Evolutionary conservation across 2,113 vertebrate species (phyloP).

Genomic region (Platysternon megacephalum): DNA sequence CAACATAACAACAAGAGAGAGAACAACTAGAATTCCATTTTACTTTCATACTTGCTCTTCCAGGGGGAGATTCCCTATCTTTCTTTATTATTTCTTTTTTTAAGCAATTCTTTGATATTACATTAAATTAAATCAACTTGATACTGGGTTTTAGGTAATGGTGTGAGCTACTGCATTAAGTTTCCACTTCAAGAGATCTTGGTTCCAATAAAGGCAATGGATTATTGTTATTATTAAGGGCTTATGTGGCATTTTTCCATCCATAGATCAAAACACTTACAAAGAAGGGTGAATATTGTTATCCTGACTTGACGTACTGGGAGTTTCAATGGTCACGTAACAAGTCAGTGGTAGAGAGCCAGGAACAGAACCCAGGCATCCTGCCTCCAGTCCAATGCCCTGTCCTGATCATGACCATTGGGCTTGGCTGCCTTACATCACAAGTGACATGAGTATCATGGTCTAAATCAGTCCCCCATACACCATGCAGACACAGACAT

Average conservation of each 20-base stretch:
- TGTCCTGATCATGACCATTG: background rate
- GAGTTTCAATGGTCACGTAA: background rate
- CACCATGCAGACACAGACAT: background rate
- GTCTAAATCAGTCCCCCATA: rapidly evolving
- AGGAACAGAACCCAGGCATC: background rate
- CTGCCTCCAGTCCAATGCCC: rapidly evolving
- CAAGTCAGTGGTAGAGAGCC: background rate
- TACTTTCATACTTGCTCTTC: background rate
- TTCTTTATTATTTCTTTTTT: background rate
- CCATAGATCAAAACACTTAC: too few species aligned
- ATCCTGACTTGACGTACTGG: rapidly evolving
- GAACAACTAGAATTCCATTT: background rate
- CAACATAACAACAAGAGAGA: background rate
- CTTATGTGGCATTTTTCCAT: background rate
- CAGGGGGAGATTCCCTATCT: background rate
- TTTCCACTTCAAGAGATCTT: background rate
- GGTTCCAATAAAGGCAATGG: background rate
- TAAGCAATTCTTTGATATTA: too few species aligned
- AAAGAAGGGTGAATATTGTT: background rate
- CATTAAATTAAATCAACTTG: too few species aligned
- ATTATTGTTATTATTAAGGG: background rate
- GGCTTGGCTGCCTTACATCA: rapidly evolving
- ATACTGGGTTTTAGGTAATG: background rate
- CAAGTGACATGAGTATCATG: rapidly evolving
- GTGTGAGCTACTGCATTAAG: background rate